Base-by-base conservation (phyloP, 2,888 invertebrate species). In the Corbicula japonica region DNA sequence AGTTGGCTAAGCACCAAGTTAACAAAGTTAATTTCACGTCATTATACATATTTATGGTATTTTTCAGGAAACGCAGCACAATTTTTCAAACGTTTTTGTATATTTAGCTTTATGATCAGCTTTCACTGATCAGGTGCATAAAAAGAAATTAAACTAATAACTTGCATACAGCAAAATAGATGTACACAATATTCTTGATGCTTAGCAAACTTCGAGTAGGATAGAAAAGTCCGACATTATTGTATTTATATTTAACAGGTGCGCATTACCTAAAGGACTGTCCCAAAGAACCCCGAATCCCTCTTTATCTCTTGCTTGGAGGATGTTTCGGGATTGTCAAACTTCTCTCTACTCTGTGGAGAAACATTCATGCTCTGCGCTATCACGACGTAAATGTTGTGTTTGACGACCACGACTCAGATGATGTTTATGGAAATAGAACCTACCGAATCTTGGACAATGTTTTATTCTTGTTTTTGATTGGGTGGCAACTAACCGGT, bases 261-360 rank as follows among this genome's bases (percentile, higher is more conserved):
- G 95, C 97, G 65, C 96, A 97, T 91, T 96, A 96, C 93, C 95
- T 96, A 77, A 95, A 96, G 30, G 96, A 97, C 92, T 97, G 97
- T 87, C 97, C 97, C 0, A 95, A 95, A 62, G 96, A 97, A 93
- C 96, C 96, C 0, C 95, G 96, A 70, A 96, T 97, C 80, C 97
- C 97, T 0, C 95, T 97, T 21, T 97, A 97, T 94, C 96, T 97
- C 95, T 95, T 97, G 76, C 96, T 97, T 18, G 97, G 97, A 0
- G 97, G 97, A 0, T 95, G 96, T 23, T 95, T 96, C 18, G 97
- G 97, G 0, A 95, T 96, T 32, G 94, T 96, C 0, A 96, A 96
- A 80, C 80, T 92, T 8, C 75, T 88, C 12, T 87, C 90, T 12
- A 95, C 96, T 92, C 94, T 95, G 68, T 96, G 96, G 95, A 94